Base-by-base conservation (phyloP, 2,797 vertebrate genomes). In the Poecile montanus region DNA sequence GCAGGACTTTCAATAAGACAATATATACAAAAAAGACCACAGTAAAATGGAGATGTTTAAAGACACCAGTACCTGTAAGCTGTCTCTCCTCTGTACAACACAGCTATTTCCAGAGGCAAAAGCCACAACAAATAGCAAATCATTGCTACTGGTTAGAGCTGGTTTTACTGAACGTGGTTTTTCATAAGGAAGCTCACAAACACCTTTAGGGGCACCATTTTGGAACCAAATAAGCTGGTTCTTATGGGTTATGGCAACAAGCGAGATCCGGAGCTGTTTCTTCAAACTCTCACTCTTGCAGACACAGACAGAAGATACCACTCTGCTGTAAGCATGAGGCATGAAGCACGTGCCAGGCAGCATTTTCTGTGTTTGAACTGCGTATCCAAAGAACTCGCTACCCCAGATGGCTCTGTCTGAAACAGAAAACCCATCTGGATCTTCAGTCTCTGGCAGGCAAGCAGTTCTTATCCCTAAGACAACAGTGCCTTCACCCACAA, bases 181-280 rank as follows among this genome's bases (percentile, higher is more conserved):
- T 73, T 98, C 97, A 21, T 98, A 99, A 4, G 99, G 99, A 81
- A 99, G 98, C 53, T 98, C 96, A 82, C 99, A 99, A 4, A 98
- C 93, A 19, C 98, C 97, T 96, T 97, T 98, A 30, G 98, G 98
- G 10, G 94, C 51, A 48, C 99, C 98, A 92, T 98, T 97, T 92
- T 98, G 98, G 94, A 99, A 98, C 89, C 97, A 98, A 93, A 99
- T 96, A 22, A 99, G 97, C 65, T 99, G 99, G 78, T 98, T 98
- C 71, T 96, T 98, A 80, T 85, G 97, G 6, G 99, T 99, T 42
- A 98, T 92, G 23, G 97, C 98, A 22, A 99, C 95, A 78, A 98
- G 97, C 7, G 97, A 96, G 26, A 98, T 97, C 83, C 48, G 97
- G 85, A 98, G 95, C 21, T 92, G 96, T 16, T 92, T 92, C 4